Evolutionary conservation across 1,140 invertebrate species (phyloP), one percentile per base, ranked within the genome.

Genomic region (Rhyzopertha dominica): DNA sequence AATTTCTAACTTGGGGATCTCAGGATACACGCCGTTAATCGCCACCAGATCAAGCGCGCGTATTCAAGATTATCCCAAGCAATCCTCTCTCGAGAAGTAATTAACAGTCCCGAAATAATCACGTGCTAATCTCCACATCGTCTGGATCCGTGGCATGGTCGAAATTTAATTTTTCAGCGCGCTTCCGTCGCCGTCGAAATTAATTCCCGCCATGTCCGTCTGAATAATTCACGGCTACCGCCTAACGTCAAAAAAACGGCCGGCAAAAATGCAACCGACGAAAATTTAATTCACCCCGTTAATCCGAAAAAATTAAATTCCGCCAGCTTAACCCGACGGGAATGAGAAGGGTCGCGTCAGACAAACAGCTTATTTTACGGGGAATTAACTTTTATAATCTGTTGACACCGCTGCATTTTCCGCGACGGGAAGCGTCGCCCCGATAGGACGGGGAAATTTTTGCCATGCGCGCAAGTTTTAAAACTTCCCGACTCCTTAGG

Each of bases 361-460:
- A 53, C 53, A 58, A 58, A 58, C 48, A 58, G 58, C 51, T 58
- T 53, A 60, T 54, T 60, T 60, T 49, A 49, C 47, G 43, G 46
- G 25, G 54, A 56, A 60, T 60, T 60, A 60, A 58, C 58, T 60
- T 56, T 51, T 52, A 60, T 60, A 60, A 56, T 56, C 58, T 54
- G 58, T 56, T 60, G 56, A 56, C 55, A 58, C 31, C 20, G 26
- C 31, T 40, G 23, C 35, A 49, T 49, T 56, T 54, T 54, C 49
- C 50, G 43, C 40, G 54, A 54, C 51, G 34, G 35, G 39, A 43
- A 45, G 52, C 30, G 31, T 45, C 38, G 30, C 43, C 23, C 35
- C 31, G 16, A n/a, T 10, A 25, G 13, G 23, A 12, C n/a, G 10
- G 22, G 29, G 5, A 39, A 32, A 17, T 5, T 5, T n/a, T 32